A percentile compares a stretch with the other conserved stretches of the same genome.
phyloP scores from a whole-genome alignment of 1,140 invertebrate species.

The Atta texana region DNA sequence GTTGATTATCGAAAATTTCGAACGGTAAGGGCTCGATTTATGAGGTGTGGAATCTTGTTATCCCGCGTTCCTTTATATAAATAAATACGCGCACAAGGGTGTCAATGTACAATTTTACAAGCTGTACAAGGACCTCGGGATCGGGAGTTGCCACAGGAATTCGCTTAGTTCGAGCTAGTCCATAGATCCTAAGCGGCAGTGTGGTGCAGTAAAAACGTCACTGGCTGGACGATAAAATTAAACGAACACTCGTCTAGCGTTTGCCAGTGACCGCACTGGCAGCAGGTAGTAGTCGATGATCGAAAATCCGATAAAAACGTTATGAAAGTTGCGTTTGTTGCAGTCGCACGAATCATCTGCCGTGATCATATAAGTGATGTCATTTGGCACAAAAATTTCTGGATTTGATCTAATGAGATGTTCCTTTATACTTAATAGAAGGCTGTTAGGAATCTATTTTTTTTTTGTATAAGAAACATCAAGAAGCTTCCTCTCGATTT shows the following conservation, averaged over 20 bases:
- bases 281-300: constrained; percentile 69
- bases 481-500: neutral
- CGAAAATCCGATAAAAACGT: constrained; percentile 68
- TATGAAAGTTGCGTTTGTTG: constrained; percentile 55
- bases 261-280: constrained; percentile 31
- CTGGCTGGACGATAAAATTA: constrained; percentile 68
- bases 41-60: constrained; percentile 25
- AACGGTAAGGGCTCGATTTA: constrained; percentile 42
- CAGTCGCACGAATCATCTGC: constrained; percentile 61
- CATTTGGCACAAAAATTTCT: constrained; percentile 21
- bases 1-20: constrained; percentile 46
- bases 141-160: constrained; percentile 17
- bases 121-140: constrained; percentile 7
- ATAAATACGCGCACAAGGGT: neutral
- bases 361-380: constrained; percentile 63
- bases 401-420: constrained; percentile 58
- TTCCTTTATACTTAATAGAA: constrained; percentile 52
- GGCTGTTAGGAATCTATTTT: constrained; percentile 33
- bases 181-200: constrained; percentile 23
- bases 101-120: constrained; percentile 55
- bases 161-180: constrained; percentile 26
- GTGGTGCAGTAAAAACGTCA: constrained; percentile 62
- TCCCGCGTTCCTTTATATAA: constrained; percentile 16
- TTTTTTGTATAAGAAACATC: neutral
- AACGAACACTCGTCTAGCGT: constrained; percentile 55